A percentile compares a stretch with the other conserved stretches of the same genome.
phyloP scores from a whole-genome alignment of 2,888 invertebrate species.

The Lithophane ornitopus region DNA sequence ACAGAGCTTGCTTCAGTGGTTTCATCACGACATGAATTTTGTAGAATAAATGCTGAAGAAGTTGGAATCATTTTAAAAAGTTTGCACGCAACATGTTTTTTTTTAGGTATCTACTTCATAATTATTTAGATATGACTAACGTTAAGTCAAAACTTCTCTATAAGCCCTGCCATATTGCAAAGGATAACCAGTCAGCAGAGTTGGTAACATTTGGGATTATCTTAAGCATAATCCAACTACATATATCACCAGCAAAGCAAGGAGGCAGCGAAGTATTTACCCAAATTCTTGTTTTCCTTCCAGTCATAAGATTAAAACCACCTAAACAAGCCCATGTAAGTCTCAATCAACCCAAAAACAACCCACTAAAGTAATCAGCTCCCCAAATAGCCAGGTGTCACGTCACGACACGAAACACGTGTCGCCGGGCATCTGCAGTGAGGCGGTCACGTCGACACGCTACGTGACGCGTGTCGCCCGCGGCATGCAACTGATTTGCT shows the following conservation, averaged over 20 bases:
- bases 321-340: background rate
- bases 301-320: background rate
- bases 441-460: slow-evolving; percentile 31
- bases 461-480: slow-evolving; percentile 25
- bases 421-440: slow-evolving; percentile 32
- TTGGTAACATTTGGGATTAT: background rate
- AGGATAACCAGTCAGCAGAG: background rate
- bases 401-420: slow-evolving; percentile 7
- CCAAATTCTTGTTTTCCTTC: background rate
- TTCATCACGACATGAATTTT: slow-evolving; percentile 16
- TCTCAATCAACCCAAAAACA: slow-evolving; percentile 10
- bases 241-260: background rate
- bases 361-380: background rate
- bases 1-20: slow-evolving; percentile 13
- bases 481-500: slow-evolving; percentile 38
- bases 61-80: background rate
- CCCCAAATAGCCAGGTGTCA: slow-evolving; percentile 7
- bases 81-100: background rate
- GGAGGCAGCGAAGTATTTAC: background rate
- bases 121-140: background rate
- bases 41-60: background rate
- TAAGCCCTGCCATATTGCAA: background rate
- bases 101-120: background rate
- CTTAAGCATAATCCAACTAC: background rate
- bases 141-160: background rate